These are phyloP conservation scores for Lathamus discolor DNA, from an alignment of 2,113 vertebrate genomes.

Conservation along the genomic window DNA sequence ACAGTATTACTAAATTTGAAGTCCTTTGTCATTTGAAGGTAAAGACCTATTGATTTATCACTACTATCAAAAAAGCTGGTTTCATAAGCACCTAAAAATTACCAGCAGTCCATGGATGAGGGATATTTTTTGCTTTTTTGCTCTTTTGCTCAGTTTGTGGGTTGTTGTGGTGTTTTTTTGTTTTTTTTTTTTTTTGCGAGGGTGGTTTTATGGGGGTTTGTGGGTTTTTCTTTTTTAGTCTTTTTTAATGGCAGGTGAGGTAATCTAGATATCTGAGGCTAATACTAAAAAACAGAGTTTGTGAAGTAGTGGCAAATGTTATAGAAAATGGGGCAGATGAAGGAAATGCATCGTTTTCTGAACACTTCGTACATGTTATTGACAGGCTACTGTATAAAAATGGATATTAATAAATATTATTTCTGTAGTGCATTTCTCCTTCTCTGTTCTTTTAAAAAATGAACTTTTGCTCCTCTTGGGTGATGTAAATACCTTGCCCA, in stretches of 20 bases:
- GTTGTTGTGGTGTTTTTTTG: too few relatives aligned
- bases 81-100: background rate
- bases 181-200: background rate
- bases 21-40: background rate
- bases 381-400: background rate
- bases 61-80: background rate
- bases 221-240: background rate
- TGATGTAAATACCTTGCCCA: background rate
- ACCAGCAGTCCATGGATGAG: rapidly evolving
- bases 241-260: background rate
- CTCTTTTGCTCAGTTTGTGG: background rate
- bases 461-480: background rate
- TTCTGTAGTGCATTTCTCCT: background rate
- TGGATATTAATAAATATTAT: background rate
- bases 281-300: background rate
- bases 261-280: background rate
- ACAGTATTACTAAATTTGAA: background rate
- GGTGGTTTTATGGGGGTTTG: background rate
- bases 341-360: background rate
- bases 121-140: background rate
- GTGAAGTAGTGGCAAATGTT: background rate
- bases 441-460: background rate
- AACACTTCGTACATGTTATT: background rate
- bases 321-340: background rate
- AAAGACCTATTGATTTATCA: background rate